These are phyloP conservation scores for Teinopalpus imperialis DNA, from an alignment of 2,888 invertebrate genomes.

Conservation along the genomic window DNA sequence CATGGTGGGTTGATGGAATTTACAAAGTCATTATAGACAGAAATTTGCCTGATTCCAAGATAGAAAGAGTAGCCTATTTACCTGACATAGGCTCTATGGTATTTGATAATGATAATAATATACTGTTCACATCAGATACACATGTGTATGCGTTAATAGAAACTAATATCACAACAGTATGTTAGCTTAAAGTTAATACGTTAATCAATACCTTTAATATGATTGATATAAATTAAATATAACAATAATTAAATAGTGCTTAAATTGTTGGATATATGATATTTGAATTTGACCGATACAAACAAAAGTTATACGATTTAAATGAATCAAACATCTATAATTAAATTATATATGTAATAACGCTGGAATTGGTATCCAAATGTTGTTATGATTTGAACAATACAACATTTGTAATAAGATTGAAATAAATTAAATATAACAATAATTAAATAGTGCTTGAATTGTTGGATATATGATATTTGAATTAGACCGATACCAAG, in stretches of 20 bases:
- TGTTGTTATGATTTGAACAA: no score
- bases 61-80: conserved; percentile 51
- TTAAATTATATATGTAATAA: no score
- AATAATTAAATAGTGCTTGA: background rate
- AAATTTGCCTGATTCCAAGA: conserved; percentile 44
- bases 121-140: conserved; percentile 53
- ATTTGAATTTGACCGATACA: no score
- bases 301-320: no score
- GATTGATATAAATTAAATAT: no score
- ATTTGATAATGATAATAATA: conserved; percentile 64
- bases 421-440: background rate
- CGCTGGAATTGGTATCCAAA: no score
- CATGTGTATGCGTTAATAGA: conserved; percentile 48
- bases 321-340: no score
- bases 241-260: background rate
- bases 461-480: no score
- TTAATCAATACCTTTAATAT: no score
- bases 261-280: no score
- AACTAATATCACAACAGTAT: conserved; percentile 34
- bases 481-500: no score
- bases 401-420: no score
- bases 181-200: conserved; percentile 27
- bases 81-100: conserved; percentile 54
- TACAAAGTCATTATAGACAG: conserved; percentile 54
- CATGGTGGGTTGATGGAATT: conserved; percentile 71